A percentile compares a stretch with the other conserved stretches of the same genome.
These are phyloP conservation scores for Erinaceus europaeus DNA, from an alignment of 2,113 vertebrate genomes.

Conservation along the genomic window DNA sequence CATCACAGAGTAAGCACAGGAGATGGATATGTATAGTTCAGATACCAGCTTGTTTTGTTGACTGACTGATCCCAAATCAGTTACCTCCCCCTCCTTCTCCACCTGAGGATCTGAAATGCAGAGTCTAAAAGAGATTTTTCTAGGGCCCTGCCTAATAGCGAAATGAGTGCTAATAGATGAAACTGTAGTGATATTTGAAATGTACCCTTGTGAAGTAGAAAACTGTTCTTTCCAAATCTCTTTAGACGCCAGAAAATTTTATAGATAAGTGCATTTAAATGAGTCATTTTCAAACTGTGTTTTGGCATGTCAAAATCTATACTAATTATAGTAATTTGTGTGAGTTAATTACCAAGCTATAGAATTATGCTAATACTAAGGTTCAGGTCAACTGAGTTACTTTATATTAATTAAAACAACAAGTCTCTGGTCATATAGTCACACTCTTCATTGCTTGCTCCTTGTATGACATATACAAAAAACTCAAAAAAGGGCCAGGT, in stretches of 20 bases:
- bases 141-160: too few species aligned
- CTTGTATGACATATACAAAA: neutral
- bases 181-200: neutral
- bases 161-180: too few species aligned
- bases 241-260: neutral
- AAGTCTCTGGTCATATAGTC: neutral
- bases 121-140: neutral
- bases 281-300: conserved; percentile 23
- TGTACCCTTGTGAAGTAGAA: neutral
- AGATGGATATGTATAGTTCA: neutral
- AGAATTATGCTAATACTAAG: conserved; percentile 1
- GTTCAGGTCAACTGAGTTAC: neutral
- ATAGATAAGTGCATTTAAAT: neutral
- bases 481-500: too few species aligned
- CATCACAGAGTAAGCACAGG: neutral
- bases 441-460: neutral
- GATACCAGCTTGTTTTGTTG: neutral
- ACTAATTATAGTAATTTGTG: conserved; percentile 41
- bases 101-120: neutral
- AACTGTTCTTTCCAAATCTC: neutral
- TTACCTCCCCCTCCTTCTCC: too few species aligned
- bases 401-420: neutral
- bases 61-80: neutral
- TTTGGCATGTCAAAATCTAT: conserved; percentile 41
- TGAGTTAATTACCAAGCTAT: conserved; percentile 21